Percentiles rank a stretch among this genome's conserved stretches.
Conservation (phyloP, 2,113 vertebrate species). For the Microtus ochrogaster region DNA sequence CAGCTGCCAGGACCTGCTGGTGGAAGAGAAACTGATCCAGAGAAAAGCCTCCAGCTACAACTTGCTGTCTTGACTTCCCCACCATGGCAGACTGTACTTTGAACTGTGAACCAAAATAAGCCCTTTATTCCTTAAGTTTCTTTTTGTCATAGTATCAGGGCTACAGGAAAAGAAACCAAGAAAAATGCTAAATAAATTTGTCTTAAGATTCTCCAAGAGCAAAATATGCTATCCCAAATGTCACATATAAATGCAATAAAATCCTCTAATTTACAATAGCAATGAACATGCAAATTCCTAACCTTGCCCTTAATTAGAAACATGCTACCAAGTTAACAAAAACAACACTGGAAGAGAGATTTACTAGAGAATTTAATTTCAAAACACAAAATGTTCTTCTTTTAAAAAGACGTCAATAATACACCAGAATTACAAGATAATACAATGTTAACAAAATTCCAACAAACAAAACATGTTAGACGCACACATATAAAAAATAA, state of each 20-base stretch:
- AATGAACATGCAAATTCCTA: constrained; percentile 32
- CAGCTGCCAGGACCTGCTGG: too few species aligned
- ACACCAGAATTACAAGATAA: neutral
- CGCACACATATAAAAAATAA: neutral
- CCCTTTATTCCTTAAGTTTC: neutral
- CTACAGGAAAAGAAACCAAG: neutral
- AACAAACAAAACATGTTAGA: constrained; percentile 22
- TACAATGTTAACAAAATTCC: constrained; percentile 32
- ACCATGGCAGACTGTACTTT: neutral
- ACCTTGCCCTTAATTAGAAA: constrained; percentile 22
- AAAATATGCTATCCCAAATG: neutral
- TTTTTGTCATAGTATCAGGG: neutral
- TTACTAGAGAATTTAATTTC: neutral
- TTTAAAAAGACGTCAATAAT: constrained; percentile 31
- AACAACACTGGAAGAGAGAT: neutral
- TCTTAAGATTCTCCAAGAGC: neutral
- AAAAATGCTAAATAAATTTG: constrained; percentile 2
- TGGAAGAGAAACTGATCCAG: too few species aligned
- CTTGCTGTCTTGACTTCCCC: neutral
- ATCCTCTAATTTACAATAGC: neutral
- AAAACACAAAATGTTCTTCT: constrained; percentile 11
- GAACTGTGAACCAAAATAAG: neutral
- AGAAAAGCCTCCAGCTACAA: too few species aligned
- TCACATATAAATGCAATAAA: constrained; percentile 14
- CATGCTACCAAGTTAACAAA: neutral